Percentiles rank a stretch among this genome's conserved stretches.
Evolutionary conservation across 2,888 invertebrate genomes (phyloP).

Genomic region (Agriopis marginaria): DNA sequence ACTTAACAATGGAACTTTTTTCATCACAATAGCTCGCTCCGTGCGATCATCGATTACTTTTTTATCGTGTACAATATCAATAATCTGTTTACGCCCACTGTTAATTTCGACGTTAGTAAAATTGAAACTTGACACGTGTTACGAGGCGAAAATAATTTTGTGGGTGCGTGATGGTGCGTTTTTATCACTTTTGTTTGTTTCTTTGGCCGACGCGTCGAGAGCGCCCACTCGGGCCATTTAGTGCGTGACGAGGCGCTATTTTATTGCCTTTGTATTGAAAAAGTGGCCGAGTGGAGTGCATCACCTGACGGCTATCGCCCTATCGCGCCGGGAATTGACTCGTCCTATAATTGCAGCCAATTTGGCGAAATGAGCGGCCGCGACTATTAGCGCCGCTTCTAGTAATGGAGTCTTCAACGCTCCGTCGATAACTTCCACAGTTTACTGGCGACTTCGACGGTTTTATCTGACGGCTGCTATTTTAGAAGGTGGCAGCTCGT

Average conservation of each 20-base stretch:
- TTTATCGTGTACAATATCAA: conserved; percentile 84
- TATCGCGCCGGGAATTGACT: conserved; percentile 56
- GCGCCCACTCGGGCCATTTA: conserved; percentile 74
- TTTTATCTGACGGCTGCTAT: conserved; percentile 59
- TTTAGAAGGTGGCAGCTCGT: conserved; percentile 64
- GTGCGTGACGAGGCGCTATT: conserved; percentile 80
- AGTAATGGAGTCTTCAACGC: conserved; percentile 67
- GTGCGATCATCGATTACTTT: conserved; percentile 85
- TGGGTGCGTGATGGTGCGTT: conserved; percentile 82
- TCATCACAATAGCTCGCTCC: conserved; percentile 70
- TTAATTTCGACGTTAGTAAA: conserved; percentile 84
- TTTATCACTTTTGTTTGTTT: conserved; percentile 81
- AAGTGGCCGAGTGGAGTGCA: conserved; percentile 61
- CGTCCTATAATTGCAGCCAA: conserved; percentile 69
- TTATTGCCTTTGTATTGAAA: conserved; percentile 83
- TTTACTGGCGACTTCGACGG: conserved; percentile 59
- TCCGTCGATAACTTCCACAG: conserved; percentile 58
- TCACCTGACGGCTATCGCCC: conserved; percentile 68
- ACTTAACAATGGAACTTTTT: conserved; percentile 80
- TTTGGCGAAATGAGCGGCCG: conserved; percentile 64
- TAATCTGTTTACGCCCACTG: conserved; percentile 86
- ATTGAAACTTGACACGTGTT: conserved; percentile 86
- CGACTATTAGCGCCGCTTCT: conserved; percentile 65
- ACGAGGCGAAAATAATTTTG: conserved; percentile 83
- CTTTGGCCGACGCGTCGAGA: conserved; percentile 75